phyloP scores from a whole-genome alignment of 2,113 vertebrate species.

The Setophaga petechia region DNA sequence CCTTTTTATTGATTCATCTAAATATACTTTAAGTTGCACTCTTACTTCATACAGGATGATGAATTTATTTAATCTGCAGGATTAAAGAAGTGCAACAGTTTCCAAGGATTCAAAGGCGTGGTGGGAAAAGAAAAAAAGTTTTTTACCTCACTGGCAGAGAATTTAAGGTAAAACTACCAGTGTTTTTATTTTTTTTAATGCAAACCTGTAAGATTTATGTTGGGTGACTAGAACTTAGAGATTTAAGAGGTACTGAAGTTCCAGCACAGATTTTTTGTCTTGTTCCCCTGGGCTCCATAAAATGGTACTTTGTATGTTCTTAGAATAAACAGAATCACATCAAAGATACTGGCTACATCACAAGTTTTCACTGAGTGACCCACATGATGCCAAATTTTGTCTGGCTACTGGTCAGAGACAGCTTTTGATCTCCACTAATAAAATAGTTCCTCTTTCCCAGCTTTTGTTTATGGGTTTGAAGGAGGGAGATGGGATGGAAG shows the following conservation, averaged over 20 bases:
- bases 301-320: neutral
- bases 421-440: neutral
- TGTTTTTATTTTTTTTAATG: neutral
- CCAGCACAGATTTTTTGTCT: neutral
- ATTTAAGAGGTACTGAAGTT: neutral
- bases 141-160: neutral
- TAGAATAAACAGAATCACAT: neutral
- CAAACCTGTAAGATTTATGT: neutral
- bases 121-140: neutral
- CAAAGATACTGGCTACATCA: conserved; percentile 19
- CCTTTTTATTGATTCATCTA: neutral
- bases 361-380: conserved; percentile 6
- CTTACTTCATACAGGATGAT: neutral
- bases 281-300: neutral
- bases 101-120: neutral
- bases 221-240: neutral
- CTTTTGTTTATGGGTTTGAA: accelerated
- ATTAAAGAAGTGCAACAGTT: neutral
- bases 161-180: neutral
- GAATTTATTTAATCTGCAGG: neutral
- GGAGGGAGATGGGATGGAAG: neutral
- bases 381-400: conserved; percentile 11
- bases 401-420: neutral
- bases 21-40: neutral
- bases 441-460: neutral